phyloP scores from a whole-genome alignment of 2,113 vertebrate genomes.

The Turnix velox region DNA sequence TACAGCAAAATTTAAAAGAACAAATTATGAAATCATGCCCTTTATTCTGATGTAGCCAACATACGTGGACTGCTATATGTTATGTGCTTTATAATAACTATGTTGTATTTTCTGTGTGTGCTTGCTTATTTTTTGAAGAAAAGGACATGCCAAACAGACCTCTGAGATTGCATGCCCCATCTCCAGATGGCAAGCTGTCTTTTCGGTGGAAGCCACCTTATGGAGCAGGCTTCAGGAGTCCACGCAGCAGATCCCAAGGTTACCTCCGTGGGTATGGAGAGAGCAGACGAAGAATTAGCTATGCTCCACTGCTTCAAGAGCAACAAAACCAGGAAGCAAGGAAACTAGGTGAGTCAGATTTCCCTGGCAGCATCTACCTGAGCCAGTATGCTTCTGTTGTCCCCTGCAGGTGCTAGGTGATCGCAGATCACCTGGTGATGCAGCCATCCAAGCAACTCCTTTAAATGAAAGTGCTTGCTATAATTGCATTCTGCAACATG shows the following conservation, averaged over 20 bases:
- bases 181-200: constrained; percentile 59
- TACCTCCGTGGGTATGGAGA: constrained; percentile 76
- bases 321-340: constrained; percentile 78
- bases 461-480: neutral
- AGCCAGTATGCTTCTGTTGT: neutral
- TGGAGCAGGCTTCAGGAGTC: constrained; percentile 79
- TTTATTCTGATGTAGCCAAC: neutral
- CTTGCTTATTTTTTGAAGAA: constrained; percentile 71
- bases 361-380: neutral
- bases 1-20: neutral
- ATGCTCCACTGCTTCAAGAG: constrained; percentile 79
- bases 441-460: neutral
- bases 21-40: neutral
- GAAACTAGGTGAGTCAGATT: constrained; percentile 80
- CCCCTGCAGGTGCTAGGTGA: neutral
- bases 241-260: constrained; percentile 72
- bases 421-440: neutral
- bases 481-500: neutral
- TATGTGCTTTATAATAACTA: neutral
- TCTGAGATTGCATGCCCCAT: constrained; percentile 64
- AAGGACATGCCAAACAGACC: constrained; percentile 76
- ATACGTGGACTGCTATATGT: neutral
- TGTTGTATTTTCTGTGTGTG: neutral
- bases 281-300: constrained; percentile 74
- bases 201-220: constrained; percentile 80